Conservation (phyloP, 2,113 vertebrate genomes). For the Fulmarus glacialis region DNA sequence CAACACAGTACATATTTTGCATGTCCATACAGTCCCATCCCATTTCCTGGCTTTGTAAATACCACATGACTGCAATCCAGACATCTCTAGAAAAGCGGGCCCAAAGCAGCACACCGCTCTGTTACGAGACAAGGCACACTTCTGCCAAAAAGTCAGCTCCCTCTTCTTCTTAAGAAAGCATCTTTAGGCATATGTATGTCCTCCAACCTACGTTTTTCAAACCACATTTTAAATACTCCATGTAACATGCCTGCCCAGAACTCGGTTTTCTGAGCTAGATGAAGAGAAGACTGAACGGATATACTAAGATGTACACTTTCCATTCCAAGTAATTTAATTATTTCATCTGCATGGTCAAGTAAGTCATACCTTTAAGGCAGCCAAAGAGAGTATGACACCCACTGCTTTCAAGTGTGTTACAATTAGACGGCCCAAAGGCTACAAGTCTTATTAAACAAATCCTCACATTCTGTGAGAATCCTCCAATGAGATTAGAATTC, state of each 20-base stretch:
- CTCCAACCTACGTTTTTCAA: neutral
- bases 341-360: neutral
- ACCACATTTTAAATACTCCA: neutral
- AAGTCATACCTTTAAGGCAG: neutral
- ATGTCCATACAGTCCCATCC: neutral
- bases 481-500: neutral
- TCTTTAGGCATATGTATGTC: neutral
- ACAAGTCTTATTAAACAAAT: neutral
- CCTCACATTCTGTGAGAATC: neutral
- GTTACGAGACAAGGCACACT: neutral
- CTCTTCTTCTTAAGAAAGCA: neutral
- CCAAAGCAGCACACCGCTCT: neutral
- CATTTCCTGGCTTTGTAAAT: neutral
- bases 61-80: neutral
- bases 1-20: neutral
- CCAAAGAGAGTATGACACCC: neutral
- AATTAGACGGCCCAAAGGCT: neutral
- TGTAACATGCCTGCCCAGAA: neutral
- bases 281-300: neutral
- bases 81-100: accelerated
- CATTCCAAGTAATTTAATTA: neutral
- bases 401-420: neutral
- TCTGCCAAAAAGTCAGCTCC: neutral
- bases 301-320: neutral
- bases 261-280: neutral